Evolutionary conservation across 2,113 vertebrate genomes (phyloP).

Genomic region (Barbus barbus): DNA sequence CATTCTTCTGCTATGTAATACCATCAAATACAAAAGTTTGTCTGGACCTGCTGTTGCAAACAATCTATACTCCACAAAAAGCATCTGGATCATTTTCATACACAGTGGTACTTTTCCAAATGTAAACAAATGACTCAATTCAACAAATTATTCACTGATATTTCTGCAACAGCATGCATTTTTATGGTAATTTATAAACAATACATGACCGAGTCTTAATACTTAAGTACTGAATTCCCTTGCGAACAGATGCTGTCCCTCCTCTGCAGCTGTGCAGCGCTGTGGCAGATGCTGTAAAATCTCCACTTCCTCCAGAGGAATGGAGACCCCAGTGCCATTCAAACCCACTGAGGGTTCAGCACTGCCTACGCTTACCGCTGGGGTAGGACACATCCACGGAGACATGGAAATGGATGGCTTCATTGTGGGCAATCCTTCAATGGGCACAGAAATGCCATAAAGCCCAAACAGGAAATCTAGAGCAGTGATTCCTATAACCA

Average conservation of each 20-base stretch:
- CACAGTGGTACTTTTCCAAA: conserved; percentile 46
- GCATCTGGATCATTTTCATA: conserved; percentile 37
- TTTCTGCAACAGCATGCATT: conserved; percentile 47
- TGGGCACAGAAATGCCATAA: neutral
- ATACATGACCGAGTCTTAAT: conserved; percentile 49
- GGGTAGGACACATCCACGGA: conserved; percentile 18
- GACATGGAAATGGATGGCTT: neutral
- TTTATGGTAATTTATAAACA: conserved; percentile 55
- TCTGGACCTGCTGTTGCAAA: conserved; percentile 1
- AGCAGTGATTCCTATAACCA: neutral
- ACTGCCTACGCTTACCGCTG: conserved; percentile 19
- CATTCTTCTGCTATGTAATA: neutral
- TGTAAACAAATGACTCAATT: conserved; percentile 54
- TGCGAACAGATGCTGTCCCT: conserved; percentile 55
- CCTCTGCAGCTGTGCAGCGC: conserved; percentile 55
- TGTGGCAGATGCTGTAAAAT: conserved; percentile 50
- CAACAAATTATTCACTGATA: conserved; percentile 50
- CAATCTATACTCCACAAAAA: conserved; percentile 25
- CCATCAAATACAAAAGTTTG: neutral
- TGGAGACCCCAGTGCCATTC: conserved; percentile 28
- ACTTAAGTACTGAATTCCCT: conserved; percentile 44
- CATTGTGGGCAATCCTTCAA: neutral
- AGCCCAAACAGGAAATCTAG: conserved; percentile 39
- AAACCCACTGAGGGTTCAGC: conserved; percentile 39
- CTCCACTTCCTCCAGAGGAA: conserved; percentile 45